phyloP scores from a whole-genome alignment of 92 coral and sea anemone species.

The Heliopora coerulea region DNA sequence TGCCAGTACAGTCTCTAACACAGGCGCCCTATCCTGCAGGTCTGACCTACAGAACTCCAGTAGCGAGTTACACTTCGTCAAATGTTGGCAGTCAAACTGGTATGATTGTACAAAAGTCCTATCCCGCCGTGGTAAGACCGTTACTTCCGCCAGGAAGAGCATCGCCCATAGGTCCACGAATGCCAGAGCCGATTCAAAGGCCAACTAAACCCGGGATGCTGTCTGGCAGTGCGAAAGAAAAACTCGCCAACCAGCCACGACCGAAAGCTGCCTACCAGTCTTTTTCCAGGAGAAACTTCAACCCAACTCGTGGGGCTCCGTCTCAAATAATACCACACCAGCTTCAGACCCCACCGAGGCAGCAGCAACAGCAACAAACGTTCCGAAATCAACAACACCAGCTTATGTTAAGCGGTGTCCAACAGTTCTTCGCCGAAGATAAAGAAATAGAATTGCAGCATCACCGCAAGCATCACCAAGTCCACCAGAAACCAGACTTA shows the following conservation, averaged over 20 bases:
- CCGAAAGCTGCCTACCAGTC: slow-evolving; percentile 53
- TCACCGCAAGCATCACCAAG: slow-evolving; percentile 34
- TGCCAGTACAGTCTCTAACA: slow-evolving; percentile 58
- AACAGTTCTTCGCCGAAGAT: slow-evolving; percentile 44
- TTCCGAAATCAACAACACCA: slow-evolving; percentile 84
- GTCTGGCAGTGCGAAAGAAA: slow-evolving; percentile 60
- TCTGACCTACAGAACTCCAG: slow-evolving; percentile 56
- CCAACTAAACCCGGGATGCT: slow-evolving; percentile 68
- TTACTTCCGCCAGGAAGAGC: slow-evolving; percentile 59
- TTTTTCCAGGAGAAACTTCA: slow-evolving; percentile 43
- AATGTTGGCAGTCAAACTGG: slow-evolving; percentile 58
- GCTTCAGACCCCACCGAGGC: slow-evolving; percentile 43
- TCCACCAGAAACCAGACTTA: slow-evolving; percentile 23
- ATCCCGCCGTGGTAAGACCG: slow-evolving; percentile 49
- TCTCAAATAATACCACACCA: slow-evolving; percentile 52
- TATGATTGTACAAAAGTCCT: slow-evolving; percentile 62
- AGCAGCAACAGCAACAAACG: slow-evolving; percentile 45
- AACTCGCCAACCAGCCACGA: slow-evolving; percentile 70
- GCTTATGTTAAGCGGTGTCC: slow-evolving; percentile 65
- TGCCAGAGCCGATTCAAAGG: slow-evolving; percentile 96
- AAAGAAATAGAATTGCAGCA: slow-evolving; percentile 24
- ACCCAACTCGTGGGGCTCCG: slow-evolving; percentile 55
- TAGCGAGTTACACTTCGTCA: slow-evolving; percentile 60
- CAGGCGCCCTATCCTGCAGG: slow-evolving; percentile 70
- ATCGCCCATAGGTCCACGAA: slow-evolving; percentile 64